Conservation (phyloP, 2,113 vertebrate species). For the Macrotus californicus region DNA sequence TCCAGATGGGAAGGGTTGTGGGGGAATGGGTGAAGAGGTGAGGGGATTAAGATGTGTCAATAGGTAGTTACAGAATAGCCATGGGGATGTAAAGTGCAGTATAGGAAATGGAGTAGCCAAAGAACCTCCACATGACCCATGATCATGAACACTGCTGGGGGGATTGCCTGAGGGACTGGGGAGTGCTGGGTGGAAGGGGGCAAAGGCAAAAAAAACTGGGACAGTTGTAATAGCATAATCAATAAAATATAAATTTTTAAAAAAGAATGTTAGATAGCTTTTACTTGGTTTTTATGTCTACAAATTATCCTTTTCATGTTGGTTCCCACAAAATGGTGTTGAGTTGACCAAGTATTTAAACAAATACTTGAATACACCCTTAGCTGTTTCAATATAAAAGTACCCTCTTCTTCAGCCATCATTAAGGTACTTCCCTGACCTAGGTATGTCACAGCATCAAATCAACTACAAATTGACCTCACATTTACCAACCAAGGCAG, state of each 20-base stretch:
- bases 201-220: no score
- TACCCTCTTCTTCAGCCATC: background rate
- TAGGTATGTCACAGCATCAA: background rate
- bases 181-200: no score
- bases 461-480: constrained; percentile 4
- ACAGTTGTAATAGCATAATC: no score
- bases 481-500: background rate
- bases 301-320: background rate
- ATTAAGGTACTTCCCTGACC: background rate
- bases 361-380: background rate
- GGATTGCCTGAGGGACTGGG: no score
- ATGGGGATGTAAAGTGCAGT: no score
- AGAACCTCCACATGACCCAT: no score
- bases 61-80: no score
- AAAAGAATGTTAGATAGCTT: background rate
- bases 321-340: background rate
- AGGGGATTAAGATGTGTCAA: no score
- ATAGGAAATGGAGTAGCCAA: no score
- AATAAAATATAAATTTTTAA: background rate
- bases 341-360: background rate
- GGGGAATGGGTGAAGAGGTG: no score
- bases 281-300: background rate
- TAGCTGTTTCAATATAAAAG: background rate
- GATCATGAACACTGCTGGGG: no score
- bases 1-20: no score